Evolutionary conservation across 2,797 vertebrate genomes (phyloP), one percentile per base, ranked within the genome.

Genomic region (Bufotes viridis): DNA sequence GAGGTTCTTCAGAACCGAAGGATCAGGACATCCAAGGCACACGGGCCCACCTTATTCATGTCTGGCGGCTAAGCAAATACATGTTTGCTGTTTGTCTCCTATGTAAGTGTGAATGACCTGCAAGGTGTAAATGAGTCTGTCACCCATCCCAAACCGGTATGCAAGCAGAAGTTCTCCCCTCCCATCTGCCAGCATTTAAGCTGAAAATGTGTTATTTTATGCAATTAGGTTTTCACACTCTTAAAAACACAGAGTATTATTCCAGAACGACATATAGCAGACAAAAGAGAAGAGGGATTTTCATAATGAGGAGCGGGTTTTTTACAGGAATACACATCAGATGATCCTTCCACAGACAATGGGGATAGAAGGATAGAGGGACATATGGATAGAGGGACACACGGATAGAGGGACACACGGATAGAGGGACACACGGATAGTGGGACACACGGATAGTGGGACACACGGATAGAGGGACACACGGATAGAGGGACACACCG

Each of bases 191-290:
- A 15, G 18, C 26, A 7, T n/a, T 57, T 29, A 65, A 24, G 2
- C n/a, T 29, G 49, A 3, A 69, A 29, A 26, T 24, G 24, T 69
- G 67, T 72, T 72, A 72, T 72, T 83, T 83, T 83, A 83, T 72
- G n/a, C 51, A 83, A 83, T 83, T 26, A 70, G 22, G 18, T 18
- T 72, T 83, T 83, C 67, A 72, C 67, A 34, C 65, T 7, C 15
- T 57, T 57, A 18, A 22, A 29, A 78, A 24, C n/a, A n/a, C 9
- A n/a, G n/a, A 55, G n/a, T 24, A 14, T 3, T 8, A 57, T 18
- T 78, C 17, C 12, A 57, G n/a, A 78, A 11, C n/a, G 29, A 58
- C n/a, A 58, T 78, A 24, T 72, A 78, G 22, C 51, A 55, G 22
- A 6, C 18, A 53, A n/a, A 76, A 76, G 20, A 24, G 17, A 57